Evolutionary conservation across 2,797 vertebrate genomes (phyloP).

Genomic region (Rhinella marina): DNA sequence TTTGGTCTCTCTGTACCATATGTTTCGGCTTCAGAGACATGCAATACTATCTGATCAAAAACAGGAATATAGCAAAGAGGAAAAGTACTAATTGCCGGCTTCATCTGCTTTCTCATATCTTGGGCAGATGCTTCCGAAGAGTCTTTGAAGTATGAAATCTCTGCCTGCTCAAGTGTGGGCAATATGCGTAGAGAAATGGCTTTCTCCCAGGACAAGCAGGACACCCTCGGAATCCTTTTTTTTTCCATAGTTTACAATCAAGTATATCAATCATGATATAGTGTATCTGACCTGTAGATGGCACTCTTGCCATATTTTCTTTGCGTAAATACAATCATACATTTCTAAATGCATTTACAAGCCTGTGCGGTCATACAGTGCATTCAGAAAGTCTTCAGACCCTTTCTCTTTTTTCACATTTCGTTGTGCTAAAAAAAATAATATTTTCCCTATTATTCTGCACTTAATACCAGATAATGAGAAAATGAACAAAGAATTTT

Average conservation of each 20-base stretch:
- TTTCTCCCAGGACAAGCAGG: neutral
- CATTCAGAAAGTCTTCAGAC: too few relatives aligned
- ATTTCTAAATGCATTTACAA: neutral
- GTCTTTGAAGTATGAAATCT: neutral
- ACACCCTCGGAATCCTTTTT: too few relatives aligned
- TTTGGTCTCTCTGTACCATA: neutral
- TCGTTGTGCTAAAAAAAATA: too few relatives aligned
- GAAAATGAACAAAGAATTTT: too few relatives aligned
- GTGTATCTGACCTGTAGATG: conserved; percentile 10
- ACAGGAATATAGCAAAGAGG: neutral
- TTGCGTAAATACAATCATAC: neutral
- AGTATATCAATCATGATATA: too few relatives aligned
- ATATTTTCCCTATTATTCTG: too few relatives aligned
- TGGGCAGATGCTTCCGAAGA: neutral
- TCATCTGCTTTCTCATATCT: neutral
- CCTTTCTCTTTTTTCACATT: too few relatives aligned
- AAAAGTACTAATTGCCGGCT: neutral
- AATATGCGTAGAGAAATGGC: neutral
- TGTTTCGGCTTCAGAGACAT: too few relatives aligned
- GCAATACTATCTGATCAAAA: neutral
- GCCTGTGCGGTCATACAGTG: neutral
- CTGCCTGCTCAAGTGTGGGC: neutral
- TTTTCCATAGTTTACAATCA: too few relatives aligned
- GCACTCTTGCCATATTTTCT: conserved; percentile 14
- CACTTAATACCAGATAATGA: too few relatives aligned